Evolutionary conservation across 2,113 vertebrate species (phyloP), one percentile per base, ranked within the genome.

Genomic region (Myotis davidii): DNA sequence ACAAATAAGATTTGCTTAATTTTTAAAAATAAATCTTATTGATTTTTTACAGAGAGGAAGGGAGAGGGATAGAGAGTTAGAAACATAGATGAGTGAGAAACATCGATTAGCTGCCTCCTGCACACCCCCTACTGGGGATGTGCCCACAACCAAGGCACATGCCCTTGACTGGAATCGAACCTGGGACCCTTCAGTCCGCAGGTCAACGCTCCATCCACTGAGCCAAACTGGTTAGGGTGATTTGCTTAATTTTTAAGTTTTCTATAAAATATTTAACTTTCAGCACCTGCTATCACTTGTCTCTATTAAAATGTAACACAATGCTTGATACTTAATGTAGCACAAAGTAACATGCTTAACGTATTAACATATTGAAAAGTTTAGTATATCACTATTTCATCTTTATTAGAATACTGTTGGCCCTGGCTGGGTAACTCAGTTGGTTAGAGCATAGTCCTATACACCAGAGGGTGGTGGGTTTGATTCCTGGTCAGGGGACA

Each of bases 221-320:
- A 42, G 42, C 42, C 42, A 42, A 42, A 42, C 42, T 7, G 7
- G 42, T 42, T 42, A 42, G 42, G 42, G 42, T 7, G 27, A 78
- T 69, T 83, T 85, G 34, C 14, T 37, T 83, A n/a, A 79, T 84
- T 91, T 95, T 92, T 25, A 94, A 77, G 34, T 42, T 95, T 87
- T 86, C 69, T 70, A 78, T 67, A 91, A 78, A 96, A 88, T 52
- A 2, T 94, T 84, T 70, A 90, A 88, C 45, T 87, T 92, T 87
- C 3, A 87, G 67, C 20, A 83, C 42, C 45, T 93, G 32, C 18
- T 59, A 89, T 21, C 16, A 91, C 25, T 85, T 77, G 11, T 42
- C 79, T 77, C 88, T 85, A 85, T 74, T 64, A 86, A 86, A 94
- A 92, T 89, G 37, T 59, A 84, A 76, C 39, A 90, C 81, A 85